Percentiles rank a stretch among this genome's conserved stretches.
Evolutionary conservation across 2,888 invertebrate species (phyloP).

Genomic region (Pemphredon lugubris): DNA sequence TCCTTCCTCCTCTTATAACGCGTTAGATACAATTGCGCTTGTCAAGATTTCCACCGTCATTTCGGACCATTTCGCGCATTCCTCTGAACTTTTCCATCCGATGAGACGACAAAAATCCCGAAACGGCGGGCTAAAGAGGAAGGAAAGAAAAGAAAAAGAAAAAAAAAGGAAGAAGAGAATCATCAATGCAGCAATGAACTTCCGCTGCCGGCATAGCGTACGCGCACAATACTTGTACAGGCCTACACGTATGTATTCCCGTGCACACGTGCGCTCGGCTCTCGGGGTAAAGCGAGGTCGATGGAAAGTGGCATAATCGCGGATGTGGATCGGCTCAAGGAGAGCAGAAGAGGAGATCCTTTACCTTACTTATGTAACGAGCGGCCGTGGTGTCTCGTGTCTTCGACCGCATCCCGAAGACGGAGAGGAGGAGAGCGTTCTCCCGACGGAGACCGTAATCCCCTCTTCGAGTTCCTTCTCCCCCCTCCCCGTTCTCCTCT

Average conservation of each 20-base stretch:
- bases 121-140: too few relatives aligned
- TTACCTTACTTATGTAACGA: slow-evolving; percentile 77
- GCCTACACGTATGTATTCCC: background rate
- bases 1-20: too few relatives aligned
- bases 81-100: too few relatives aligned
- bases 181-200: background rate
- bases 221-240: background rate
- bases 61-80: too few relatives aligned
- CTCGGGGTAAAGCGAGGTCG: slow-evolving; percentile 70
- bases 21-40: too few relatives aligned
- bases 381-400: slow-evolving; percentile 72
- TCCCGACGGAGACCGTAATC: background rate
- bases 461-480: background rate
- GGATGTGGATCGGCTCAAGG: slow-evolving; percentile 76
- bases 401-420: slow-evolving; percentile 72
- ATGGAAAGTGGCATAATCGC: slow-evolving; percentile 79
- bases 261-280: slow-evolving; percentile 6
- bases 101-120: too few relatives aligned
- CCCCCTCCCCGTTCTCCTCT: background rate
- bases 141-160: too few relatives aligned
- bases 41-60: too few relatives aligned
- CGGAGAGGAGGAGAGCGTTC: slow-evolving; percentile 32
- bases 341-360: slow-evolving; percentile 75
- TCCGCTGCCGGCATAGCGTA: background rate
- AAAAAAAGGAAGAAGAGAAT: background rate